Evolutionary conservation across 2,113 vertebrate species (phyloP), one percentile per base, ranked within the genome.

Genomic region (Progne subis): DNA sequence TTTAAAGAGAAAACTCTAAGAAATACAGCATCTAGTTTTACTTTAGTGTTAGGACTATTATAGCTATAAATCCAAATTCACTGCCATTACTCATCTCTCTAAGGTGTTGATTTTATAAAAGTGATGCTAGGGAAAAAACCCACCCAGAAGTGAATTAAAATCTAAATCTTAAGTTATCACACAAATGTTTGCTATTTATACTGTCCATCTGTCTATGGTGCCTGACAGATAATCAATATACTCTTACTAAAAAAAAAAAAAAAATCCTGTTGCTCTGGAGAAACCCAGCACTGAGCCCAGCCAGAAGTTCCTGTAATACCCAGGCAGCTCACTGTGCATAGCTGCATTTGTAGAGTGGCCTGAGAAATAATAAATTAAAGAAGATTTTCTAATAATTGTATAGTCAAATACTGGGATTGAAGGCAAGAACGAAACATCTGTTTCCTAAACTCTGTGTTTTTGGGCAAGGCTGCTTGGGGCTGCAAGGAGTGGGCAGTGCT

Each of bases 171-270:
- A 52, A 85, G 56, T n/a, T 82, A 26, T 28, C 75, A 41, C 41
- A 76, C 29, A 82, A 70, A 46, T 46, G 59, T 78, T 95, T 89
- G 61, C 63, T 90, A 50, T 81, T 81, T 84, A 86, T 92, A 32
- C 47, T 89, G 55, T 67, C 87, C 43, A 56, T 85, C 70, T 93
- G 89, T 93, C 69, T 77, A 1, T 67, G 69, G 59, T 88, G 52
- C 79, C 68, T 92, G 90, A 87, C 56, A 85, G 52, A 65, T 86
- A 91, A 96, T 95, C 93, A 81, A 77, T 95, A 91, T 28, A n/a
- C 1, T 21, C 83, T 84, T 78, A 37, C 67, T 63, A 41, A 86
- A 82, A 74, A 41, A 46, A 31, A 31, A 71, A 24, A 20, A 15
- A 13, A 56, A 49, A 12, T 55, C 34, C 56, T 79, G 19, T 91